Percentiles rank a stretch among this genome's conserved stretches.
phyloP scores from a whole-genome alignment of 2,113 vertebrate species.

The Nothobranchius furzeri region DNA sequence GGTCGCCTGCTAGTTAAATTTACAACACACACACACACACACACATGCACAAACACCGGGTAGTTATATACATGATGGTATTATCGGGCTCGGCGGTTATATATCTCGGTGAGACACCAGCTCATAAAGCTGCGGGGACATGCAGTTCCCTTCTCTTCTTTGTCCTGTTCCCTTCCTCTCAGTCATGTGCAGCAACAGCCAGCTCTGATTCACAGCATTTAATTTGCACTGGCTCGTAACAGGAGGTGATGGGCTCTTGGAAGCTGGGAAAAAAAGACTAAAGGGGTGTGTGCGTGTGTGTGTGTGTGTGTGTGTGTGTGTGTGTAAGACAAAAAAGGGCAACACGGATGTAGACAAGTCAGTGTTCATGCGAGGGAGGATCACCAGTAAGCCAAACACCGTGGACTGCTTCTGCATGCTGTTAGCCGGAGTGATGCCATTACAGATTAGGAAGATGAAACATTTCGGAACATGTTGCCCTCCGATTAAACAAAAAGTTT shows the following conservation, averaged over 20 bases:
- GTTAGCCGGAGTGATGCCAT: constrained; percentile 53
- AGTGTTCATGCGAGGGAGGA: constrained; percentile 43
- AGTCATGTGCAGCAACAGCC: constrained; percentile 67
- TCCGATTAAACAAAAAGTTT: constrained; percentile 31
- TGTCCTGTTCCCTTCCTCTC: constrained; percentile 39
- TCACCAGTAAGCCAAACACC: constrained; percentile 36
- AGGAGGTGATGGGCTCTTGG: constrained; percentile 60
- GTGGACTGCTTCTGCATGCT: constrained; percentile 18
- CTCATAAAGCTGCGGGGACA: constrained; percentile 70
- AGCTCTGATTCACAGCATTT: constrained; percentile 74
- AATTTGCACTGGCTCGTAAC: constrained; percentile 74
- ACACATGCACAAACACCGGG: constrained; percentile 23
- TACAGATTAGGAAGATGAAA: constrained; percentile 55
- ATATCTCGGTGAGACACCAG: constrained; percentile 63
- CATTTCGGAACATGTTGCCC: constrained; percentile 13
- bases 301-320: no score
- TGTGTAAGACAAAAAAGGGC: not conserved
- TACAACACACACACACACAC: constrained; percentile 44
- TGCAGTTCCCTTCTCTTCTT: constrained; percentile 55
- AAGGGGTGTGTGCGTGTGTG: not conserved
- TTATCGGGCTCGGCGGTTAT: constrained; percentile 63
- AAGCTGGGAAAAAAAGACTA: constrained; percentile 45
- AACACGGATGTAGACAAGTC: constrained; percentile 25
- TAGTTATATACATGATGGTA: constrained; percentile 72
- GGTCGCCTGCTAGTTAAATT: constrained; percentile 61